Conservation (phyloP, 2,888 invertebrate species). For the Biston stratarius region DNA sequence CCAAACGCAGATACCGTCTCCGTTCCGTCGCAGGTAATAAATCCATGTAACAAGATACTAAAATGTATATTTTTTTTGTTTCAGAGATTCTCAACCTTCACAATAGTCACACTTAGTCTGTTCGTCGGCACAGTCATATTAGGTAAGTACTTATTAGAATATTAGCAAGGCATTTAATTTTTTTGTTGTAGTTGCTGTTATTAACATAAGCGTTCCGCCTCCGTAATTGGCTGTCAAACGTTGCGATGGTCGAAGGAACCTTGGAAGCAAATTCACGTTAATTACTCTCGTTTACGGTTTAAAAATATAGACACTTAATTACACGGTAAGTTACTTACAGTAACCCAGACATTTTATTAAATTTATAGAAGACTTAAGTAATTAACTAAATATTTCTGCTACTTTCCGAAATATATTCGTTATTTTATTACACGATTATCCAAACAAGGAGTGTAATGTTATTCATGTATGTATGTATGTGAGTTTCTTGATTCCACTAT, state of each 20-base stretch:
- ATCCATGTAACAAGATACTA: background rate
- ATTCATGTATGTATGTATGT: too few relatives aligned
- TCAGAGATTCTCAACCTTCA: conserved; percentile 96
- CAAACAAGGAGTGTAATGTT: too few relatives aligned
- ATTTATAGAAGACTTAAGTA: background rate
- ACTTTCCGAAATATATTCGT: too few relatives aligned
- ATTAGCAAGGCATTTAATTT: conserved; percentile 38
- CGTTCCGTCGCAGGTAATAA: too few relatives aligned
- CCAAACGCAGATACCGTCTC: too few relatives aligned
- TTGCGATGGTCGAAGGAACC: conserved; percentile 46
- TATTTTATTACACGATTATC: too few relatives aligned
- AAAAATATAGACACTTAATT: conserved; percentile 47
- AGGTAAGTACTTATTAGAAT: conserved; percentile 87
- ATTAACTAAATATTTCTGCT: too few relatives aligned
- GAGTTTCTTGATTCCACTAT: too few relatives aligned
- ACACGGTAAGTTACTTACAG: conserved; percentile 44
- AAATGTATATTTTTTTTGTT: conserved; percentile 59
- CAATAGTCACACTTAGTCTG: conserved; percentile 95
- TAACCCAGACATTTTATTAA: background rate
- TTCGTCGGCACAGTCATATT: conserved; percentile 97
- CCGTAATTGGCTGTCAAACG: conserved; percentile 45
- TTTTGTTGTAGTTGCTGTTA: conserved; percentile 16
- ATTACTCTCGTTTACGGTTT: conserved; percentile 56
- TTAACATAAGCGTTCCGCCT: conserved; percentile 39
- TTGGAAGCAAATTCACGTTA: conserved; percentile 50